Evolutionary conservation across 2,113 vertebrate species (phyloP), one percentile per base, ranked within the genome.

Genomic region (Alethe castanea): DNA sequence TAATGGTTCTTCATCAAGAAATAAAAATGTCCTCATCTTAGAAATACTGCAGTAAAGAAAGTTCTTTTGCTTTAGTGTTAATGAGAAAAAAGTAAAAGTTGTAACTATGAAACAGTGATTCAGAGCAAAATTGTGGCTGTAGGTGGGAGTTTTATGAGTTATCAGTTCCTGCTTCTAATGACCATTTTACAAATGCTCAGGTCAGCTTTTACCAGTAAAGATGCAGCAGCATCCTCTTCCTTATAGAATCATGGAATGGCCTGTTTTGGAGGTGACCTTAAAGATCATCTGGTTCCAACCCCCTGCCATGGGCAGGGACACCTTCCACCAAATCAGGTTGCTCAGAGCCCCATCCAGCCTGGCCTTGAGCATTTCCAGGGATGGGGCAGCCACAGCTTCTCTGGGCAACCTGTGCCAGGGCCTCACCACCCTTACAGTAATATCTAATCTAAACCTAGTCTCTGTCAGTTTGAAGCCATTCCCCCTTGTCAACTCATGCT

Each of bases 371-470:
- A 22, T 14, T 22, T 29, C 9, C 19, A 67, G 53, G 19, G 19
- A 22, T 35, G 25, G 1, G 1, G 1, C 24, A 40, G 0, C 45
- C 28, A 35, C 29, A 29, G 9, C 3, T 53, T n/a, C 53, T 40
- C n/a, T 25, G 8, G n/a, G 9, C 1, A 40, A 31, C n/a, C 24
- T 47, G 16, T 54, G 0, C 8, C 23, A 38, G 13, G 0, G 17
- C 24, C 14, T 69, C 14, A 26, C 3, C 14, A 67, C 16, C 5
- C 38, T 25, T n/a, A 29, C 5, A 60, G 45, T 0, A 22, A 31
- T 22, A 53, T 26, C 24, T 45, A 8, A 54, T 35, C 17, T 47
- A 47, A 60, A 82, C 14, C 29, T 18, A 5, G 14, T 17, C 17
- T 28, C 19, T 31, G 13, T 35, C 12, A 24, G 8, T 36, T 42